Evolutionary conservation across 2,888 invertebrate species (phyloP), one percentile per base, ranked within the genome.

Genomic region (Lasioglossum malachurum): DNA sequence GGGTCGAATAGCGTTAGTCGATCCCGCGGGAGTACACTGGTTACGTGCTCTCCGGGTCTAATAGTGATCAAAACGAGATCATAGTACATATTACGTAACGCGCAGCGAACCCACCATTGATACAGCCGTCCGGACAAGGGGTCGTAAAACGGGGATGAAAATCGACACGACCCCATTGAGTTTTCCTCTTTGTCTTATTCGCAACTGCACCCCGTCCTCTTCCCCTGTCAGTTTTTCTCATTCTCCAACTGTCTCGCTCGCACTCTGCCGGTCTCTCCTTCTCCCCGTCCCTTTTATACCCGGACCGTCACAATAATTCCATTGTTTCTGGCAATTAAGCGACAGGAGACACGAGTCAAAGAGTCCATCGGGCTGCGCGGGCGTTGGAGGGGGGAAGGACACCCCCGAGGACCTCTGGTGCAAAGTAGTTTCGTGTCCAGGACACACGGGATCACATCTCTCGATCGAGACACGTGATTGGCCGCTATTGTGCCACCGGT

Each of bases 301-400:
- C 35, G 23, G 67, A 41, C 69, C 64, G 44, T 74, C 83, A 87
- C 91, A 91, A 91, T 89, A 91, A 91, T 91, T 80, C 86, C 76
- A 91, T 91, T 91, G 91, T 91, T 91, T 91, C 85, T 82, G 78
- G 84, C 91, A 91, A 91, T 91, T 91, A 91, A 91, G 87, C 84
- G 83, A 85, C 84, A 83, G 82, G 80, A 82, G 80, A 83, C 82
- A 74, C 82, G 82, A 86, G 57, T 81, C 80, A 46, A 71, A 69
- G 80, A 78, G 83, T 77, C 46, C 80, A 1, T 44, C 64, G 75
- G 72, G 19, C 44, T 67, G 67, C 71, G 60, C 69, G 49, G 35
- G 38, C 10, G 16, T 8, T 19, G 7, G 10, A 1, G n/a, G 44
- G 10, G 41, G n/a, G 14, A 14, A 53, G 84, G 38, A 60, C 27